Evolutionary conservation across 2,113 vertebrate species (phyloP).

Genomic region (Bujurquina vittata): DNA sequence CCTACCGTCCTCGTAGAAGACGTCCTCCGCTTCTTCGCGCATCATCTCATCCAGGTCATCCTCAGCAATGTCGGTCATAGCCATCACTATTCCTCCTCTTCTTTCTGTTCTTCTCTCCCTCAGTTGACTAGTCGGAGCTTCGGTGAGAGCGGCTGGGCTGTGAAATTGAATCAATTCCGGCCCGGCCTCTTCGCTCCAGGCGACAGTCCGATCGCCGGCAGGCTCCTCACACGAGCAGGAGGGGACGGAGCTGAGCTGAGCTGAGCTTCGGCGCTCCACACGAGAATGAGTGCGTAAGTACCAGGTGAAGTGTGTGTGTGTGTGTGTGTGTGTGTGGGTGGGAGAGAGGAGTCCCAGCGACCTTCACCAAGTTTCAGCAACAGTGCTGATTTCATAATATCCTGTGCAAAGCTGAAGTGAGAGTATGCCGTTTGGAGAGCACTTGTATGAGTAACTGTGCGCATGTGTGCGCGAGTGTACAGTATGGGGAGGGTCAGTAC

Average conservation of each 20-base stretch:
- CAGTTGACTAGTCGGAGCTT: constrained; percentile 32
- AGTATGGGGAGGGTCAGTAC: constrained; percentile 53
- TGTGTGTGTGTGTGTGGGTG: constrained; percentile 43
- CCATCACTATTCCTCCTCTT: constrained; percentile 64
- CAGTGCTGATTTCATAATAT: constrained; percentile 80
- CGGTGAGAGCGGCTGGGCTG: constrained; percentile 40
- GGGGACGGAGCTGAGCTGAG: constrained; percentile 54
- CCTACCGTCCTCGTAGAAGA: constrained; percentile 80
- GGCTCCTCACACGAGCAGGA: constrained; percentile 52
- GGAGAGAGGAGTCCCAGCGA: constrained; percentile 61
- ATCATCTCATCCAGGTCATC: constrained; percentile 75
- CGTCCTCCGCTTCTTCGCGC: constrained; percentile 80
- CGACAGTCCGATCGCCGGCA: constrained; percentile 49
- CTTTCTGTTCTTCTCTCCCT: constrained; percentile 8
- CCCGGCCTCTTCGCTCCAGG: constrained; percentile 60
- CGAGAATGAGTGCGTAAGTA: constrained; percentile 18
- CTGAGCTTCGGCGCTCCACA: constrained; percentile 56
- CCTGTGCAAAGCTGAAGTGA: constrained; percentile 75
- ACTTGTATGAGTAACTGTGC: constrained; percentile 64
- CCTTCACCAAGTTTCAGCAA: constrained; percentile 74
- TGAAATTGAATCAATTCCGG: constrained; percentile 55
- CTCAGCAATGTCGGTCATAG: constrained; percentile 66
- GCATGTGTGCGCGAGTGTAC: constrained; percentile 46
- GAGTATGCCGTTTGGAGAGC: constrained; percentile 62
- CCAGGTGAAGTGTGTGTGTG: constrained; percentile 47